Evolutionary conservation across 2,113 vertebrate species (phyloP), one percentile per base, ranked within the genome.

Genomic region (Psammodynastes pulverulentus): DNA sequence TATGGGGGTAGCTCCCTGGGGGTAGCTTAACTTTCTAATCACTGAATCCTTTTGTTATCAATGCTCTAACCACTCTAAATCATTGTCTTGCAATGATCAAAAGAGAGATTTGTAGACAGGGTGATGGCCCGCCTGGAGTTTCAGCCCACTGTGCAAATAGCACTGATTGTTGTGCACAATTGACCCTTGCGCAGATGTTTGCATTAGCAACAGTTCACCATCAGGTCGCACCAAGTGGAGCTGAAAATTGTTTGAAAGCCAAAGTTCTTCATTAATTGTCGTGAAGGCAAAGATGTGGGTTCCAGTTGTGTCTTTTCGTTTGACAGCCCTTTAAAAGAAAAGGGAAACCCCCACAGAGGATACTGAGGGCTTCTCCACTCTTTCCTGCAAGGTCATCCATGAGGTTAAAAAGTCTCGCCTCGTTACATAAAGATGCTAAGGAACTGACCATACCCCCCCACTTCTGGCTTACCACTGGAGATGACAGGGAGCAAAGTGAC

Each of bases 381-480:
- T 89, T 53, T 89, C 29, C 29, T 84, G 43, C 52, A 49, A 43
- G 23, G 12, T 72, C 39, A 24, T 58, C 43, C 56, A 52, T 84
- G 58, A 93, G 45, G 24, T 54, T 87, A 93, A 91, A 53, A 87
- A 49, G 90, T 92, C 92, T 92, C 89, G 87, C n/a, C 86, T 48
- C 88, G 45, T 89, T 56, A n/a, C 46, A 62, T 87, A 39, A 96
- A 91, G 94, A 85, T 56, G 1, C 43, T 89, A 3, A 85, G 86
- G 93, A 90, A 90, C 54, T 89, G 67, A 94, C 19, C 12, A 34
- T 91, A 0, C 89, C 91, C 90, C 91, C 5, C 92, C 51, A 48
- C 84, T 92, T 89, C 91, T 89, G 49, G 56, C 19, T 52, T 88
- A 84, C 49, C 26, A 89, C 89, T n/a, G 92, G 84, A 94, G 95